phyloP scores from a whole-genome alignment of 2,888 invertebrate species.

The Heterodera filipjevi region DNA sequence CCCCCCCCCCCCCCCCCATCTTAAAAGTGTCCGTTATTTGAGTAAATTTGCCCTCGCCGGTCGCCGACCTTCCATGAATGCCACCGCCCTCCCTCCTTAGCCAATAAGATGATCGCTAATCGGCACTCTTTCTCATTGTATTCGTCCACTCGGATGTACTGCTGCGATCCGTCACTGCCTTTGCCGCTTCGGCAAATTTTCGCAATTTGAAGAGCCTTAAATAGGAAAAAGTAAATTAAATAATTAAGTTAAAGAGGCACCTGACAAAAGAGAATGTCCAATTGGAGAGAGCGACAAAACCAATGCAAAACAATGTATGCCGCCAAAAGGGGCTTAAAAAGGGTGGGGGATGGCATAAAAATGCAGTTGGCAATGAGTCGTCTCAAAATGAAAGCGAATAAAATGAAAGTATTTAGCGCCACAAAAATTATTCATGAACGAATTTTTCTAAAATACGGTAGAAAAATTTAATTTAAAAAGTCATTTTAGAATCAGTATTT shows the following conservation, averaged over 20 bases:
- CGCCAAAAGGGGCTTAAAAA: slow-evolving; percentile 54
- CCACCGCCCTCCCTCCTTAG: slow-evolving; percentile 44
- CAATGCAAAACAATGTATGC: slow-evolving; percentile 66
- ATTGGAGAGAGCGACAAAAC: slow-evolving; percentile 90
- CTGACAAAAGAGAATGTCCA: slow-evolving; percentile 76
- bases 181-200: slow-evolving; percentile 70
- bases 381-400: no score
- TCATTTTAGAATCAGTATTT: slow-evolving; percentile 33
- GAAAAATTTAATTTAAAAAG: no score
- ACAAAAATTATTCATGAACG: no score
- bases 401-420: slow-evolving; percentile 23
- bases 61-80: slow-evolving; percentile 34
- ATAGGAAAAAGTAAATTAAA: not conserved
- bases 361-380: not conserved
- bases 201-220: slow-evolving; percentile 72
- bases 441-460: no score
- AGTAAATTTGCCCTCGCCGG: no score
- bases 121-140: slow-evolving; percentile 54
- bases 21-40: no score
- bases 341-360: not conserved
- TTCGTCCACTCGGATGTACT: slow-evolving; percentile 51
- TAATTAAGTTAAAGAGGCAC: not conserved
- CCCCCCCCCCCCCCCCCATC: no score
- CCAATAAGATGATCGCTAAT: slow-evolving; percentile 59
- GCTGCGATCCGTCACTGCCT: slow-evolving; percentile 73